Base-by-base conservation (phyloP, 1,140 invertebrate species). In the Solenopsis invicta region DNA sequence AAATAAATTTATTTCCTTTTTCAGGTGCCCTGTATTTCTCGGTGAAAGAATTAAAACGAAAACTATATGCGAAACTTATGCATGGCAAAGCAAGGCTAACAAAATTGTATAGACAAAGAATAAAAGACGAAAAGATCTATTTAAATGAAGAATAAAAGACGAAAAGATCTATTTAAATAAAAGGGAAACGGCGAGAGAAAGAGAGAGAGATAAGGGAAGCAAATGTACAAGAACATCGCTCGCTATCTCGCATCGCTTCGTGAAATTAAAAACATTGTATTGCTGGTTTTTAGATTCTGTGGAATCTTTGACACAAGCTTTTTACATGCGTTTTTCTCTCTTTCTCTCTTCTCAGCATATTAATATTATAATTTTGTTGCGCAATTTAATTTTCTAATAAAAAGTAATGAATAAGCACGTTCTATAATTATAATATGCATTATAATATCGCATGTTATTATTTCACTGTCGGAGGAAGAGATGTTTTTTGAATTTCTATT, bases 131-230 rank as follows among this genome's bases (percentile, higher is more conserved):
- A 41, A 8, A 21, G 21, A 29, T 48, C 3, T n/a, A 8, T 59
- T 82, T 71, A 72, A 82, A 45, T 54, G 45, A 50, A 59, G 29
- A 59, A 34, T 21, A n/a, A 82, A 29, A 54, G 41, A 48, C 54
- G 37, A 8, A 41, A 8, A 21, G 21, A 29, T 48, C 3, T n/a
- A 8, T 59, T 82, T 71, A 72, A 82, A 45, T 54, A 59, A 50
- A 59, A n/a, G 24, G 45, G 24, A 74, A 34, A 37, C 24, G 8
- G 4, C 12, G 10, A 71, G 24, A 41, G 9, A 50, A 2, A 29
- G 9, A 41, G 9, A 50, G 29, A 29, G 9, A 50, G 41, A 66
- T 12, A 52, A 50, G 18, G 34, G 24, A 52, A 52, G 59, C 18
- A 48, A 72, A 71, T 45, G 41, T n/a, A n/a, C 77, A 67, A 62